Conservation (phyloP, 2,797 vertebrate species). For the Sebastes nivosus region DNA sequence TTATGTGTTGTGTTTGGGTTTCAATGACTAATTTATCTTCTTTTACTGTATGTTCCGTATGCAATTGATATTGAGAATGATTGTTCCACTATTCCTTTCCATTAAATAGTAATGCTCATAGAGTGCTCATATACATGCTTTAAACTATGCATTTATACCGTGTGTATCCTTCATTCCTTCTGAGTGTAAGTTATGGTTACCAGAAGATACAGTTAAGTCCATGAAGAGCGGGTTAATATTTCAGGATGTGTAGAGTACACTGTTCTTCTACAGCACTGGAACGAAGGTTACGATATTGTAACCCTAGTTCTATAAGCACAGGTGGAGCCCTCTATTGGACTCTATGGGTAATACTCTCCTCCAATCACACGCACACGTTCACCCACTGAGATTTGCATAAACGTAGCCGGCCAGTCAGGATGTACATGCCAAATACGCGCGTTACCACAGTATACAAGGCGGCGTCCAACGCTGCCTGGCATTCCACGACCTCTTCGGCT, state of each 20-base stretch:
- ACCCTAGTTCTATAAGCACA: neutral
- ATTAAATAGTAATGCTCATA: neutral
- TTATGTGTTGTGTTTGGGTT: neutral
- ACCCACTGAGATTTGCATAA: too few relatives aligned
- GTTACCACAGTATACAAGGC: too few relatives aligned
- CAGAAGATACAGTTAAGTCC: neutral
- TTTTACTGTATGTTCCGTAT: neutral
- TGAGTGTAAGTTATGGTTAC: neutral
- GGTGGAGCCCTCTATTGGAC: neutral
- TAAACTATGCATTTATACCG: neutral
- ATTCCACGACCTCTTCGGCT: too few relatives aligned
- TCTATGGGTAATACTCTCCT: too few relatives aligned
- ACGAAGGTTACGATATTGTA: neutral
- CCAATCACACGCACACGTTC: too few relatives aligned
- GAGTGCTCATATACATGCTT: neutral
- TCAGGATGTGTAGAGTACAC: neutral
- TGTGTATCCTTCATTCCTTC: neutral
- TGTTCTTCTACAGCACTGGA: too few relatives aligned
- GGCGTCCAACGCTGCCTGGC: too few relatives aligned
- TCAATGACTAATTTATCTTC: neutral
- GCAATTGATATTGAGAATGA: neutral
- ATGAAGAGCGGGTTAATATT: neutral
- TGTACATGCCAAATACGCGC: too few relatives aligned
- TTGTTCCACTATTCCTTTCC: neutral
- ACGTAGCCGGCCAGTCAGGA: too few relatives aligned